Percentiles rank a stretch among this genome's conserved stretches.
Evolutionary conservation across 2,113 vertebrate genomes (phyloP).

Genomic region (Archilochus colubris): DNA sequence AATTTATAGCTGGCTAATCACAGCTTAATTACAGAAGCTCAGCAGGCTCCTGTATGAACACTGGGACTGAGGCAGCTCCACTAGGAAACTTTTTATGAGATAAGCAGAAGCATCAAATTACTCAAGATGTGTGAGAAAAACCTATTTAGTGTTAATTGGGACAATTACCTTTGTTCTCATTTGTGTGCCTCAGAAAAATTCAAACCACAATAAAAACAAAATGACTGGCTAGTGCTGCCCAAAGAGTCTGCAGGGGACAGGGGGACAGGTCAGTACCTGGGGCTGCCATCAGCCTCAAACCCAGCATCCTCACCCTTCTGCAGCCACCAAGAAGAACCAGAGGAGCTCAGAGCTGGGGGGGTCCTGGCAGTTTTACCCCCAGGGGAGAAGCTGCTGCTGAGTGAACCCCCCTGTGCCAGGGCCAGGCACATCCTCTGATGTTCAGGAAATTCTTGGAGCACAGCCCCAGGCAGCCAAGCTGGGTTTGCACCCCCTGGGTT

Average conservation of each 20-base stretch:
- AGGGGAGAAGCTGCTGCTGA: neutral
- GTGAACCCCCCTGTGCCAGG: rapidly evolving
- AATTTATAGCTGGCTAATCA: conserved; percentile 78
- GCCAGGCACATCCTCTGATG: rapidly evolving
- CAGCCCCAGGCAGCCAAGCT: neutral
- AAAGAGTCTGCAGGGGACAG: neutral
- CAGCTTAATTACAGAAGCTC: conserved; percentile 80
- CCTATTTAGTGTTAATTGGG: conserved; percentile 63
- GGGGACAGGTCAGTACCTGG: neutral
- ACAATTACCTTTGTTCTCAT: conserved; percentile 46
- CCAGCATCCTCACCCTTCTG: neutral
- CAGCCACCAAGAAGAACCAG: rapidly evolving
- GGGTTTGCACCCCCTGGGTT: rapidly evolving
- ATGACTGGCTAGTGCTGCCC: neutral
- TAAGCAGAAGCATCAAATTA: conserved; percentile 78
- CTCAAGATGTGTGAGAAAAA: conserved; percentile 68
- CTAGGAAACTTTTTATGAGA: conserved; percentile 78
- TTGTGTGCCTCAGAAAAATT: conserved; percentile 52
- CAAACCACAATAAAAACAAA: neutral
- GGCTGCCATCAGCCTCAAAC: neutral
- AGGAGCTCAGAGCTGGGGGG: rapidly evolving
- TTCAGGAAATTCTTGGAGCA: neutral
- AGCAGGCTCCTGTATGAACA: conserved; percentile 67
- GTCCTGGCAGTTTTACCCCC: neutral
- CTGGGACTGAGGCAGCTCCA: conserved; percentile 58